Base-by-base conservation (phyloP, 2,888 invertebrate genomes). In the Tillus elongatus region DNA sequence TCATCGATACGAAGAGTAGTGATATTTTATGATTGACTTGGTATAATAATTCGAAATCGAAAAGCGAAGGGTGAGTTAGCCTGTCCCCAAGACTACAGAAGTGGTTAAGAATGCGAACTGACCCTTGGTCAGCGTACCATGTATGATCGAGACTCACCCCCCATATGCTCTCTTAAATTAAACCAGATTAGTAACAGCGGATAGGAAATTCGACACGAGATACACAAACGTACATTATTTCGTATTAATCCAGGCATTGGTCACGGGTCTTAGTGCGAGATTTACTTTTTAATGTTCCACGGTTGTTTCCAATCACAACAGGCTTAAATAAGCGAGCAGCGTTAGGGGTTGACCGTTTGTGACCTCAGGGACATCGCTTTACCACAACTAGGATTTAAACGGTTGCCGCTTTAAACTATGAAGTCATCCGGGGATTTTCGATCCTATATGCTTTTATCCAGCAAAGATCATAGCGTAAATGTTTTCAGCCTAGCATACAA, bases 11-110 rank as follows among this genome's bases (percentile, higher is more conserved):
- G 56, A 55, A 52, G 50, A 55, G 50, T 52, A 52, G 57, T 57
- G 57, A 62, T 62, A 63, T 63, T 61, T 64, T 60, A 63, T 61
- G 63, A 64, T 64, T 61, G 61, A 60, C 58, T 56, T 54, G 53
- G 52, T 55, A 56, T 56, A 55, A 56, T 54, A 54, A 53, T 47
- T 41, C 43, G 40, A 13, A 27, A 24, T 30, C 39, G 40, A 40
- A 36, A 31, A 35, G 14, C 30, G 44, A n/a, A n/a, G n/a, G n/a
- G n/a, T n/a, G n/a, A n/a, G n/a, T n/a, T n/a, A n/a, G n/a, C n/a
- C n/a, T n/a, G n/a, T n/a, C n/a, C n/a, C n/a, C n/a, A n/a, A n/a
- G n/a, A n/a, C n/a, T 39, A 33, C 24, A 37, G 35, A 39, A 40
- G 45, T 47, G 44, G 43, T 40, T 45, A 41, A 41, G 27, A 4